phyloP scores from a whole-genome alignment of 2,888 invertebrate genomes.

The Zhuqinia jingwanae region DNA sequence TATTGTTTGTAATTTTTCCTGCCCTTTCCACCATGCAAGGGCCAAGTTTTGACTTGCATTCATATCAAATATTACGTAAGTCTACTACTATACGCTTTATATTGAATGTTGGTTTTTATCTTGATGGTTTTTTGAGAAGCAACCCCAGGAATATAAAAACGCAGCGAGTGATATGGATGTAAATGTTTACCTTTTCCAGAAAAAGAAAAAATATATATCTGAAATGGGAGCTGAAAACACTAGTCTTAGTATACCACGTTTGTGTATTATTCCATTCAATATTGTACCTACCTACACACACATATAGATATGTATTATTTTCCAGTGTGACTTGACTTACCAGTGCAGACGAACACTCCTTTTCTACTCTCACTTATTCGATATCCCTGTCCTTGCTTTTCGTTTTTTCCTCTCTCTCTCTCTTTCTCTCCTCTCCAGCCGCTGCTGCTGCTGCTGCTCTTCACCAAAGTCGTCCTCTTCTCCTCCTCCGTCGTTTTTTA shows the following conservation, averaged over 20 bases:
- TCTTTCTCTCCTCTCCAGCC: conserved; percentile 32
- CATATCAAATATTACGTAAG: too few relatives aligned
- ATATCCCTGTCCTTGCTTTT: conserved; percentile 1
- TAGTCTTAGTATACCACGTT: conserved; percentile 25
- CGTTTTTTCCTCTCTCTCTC: conserved; percentile 30
- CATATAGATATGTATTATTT: too few relatives aligned
- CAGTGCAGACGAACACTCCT: not conserved
- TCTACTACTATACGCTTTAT: too few relatives aligned
- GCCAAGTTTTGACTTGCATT: too few relatives aligned
- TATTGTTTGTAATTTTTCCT: not conserved
- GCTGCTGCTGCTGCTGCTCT: conserved; percentile 58
- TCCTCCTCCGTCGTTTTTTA: conserved; percentile 65
- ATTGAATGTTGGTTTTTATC: too few relatives aligned
- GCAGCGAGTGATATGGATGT: not conserved
- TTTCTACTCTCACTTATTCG: not conserved
- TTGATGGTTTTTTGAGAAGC: too few relatives aligned
- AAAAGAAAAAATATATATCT: not conserved
- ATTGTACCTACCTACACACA: not conserved
- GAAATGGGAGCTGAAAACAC: not conserved
- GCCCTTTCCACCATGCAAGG: not conserved
- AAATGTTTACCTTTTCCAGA: not conserved
- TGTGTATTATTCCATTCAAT: not conserved
- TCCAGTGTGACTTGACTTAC: conserved; percentile 29
- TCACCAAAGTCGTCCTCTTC: conserved; percentile 52
- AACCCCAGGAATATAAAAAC: not conserved